Evolutionary conservation across 1,140 invertebrate species (phyloP).

Genomic region (Stenopsyche tienmushanensis): DNA sequence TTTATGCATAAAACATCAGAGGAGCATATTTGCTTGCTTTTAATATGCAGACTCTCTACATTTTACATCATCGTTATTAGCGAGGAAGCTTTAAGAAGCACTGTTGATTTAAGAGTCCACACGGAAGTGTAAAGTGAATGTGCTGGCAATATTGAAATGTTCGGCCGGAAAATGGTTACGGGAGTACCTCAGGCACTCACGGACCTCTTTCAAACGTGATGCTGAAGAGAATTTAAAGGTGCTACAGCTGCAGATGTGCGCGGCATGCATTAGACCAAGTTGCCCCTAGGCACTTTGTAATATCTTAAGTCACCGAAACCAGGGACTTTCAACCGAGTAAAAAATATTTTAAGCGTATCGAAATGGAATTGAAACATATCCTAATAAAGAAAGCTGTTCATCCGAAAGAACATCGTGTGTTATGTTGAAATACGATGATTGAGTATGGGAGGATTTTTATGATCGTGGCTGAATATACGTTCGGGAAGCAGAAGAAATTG

Average conservation of each 20-base stretch:
- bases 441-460: too few relatives aligned
- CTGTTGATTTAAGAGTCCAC: background rate
- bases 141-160: constrained; percentile 1
- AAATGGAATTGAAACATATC: too few relatives aligned
- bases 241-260: constrained; percentile 9
- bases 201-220: background rate
- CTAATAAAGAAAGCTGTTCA: too few relatives aligned
- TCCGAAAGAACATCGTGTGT: too few relatives aligned
- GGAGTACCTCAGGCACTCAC: constrained; percentile 8
- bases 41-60: too few relatives aligned
- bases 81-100: background rate
- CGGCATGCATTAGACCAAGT: constrained; percentile 6
- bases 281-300: background rate
- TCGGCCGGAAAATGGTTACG: background rate
- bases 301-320: background rate
- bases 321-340: background rate
- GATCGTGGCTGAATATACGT: too few relatives aligned
- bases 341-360: too few relatives aligned
- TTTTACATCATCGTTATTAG: background rate
- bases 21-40: too few relatives aligned
- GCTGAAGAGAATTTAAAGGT: constrained; percentile 8
- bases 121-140: constrained; percentile 5
- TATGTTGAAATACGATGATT: too few relatives aligned
- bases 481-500: too few relatives aligned
- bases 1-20: too few relatives aligned